Base-by-base conservation (phyloP, 2,888 invertebrate genomes). In the Pyrochroa serraticornis region DNA sequence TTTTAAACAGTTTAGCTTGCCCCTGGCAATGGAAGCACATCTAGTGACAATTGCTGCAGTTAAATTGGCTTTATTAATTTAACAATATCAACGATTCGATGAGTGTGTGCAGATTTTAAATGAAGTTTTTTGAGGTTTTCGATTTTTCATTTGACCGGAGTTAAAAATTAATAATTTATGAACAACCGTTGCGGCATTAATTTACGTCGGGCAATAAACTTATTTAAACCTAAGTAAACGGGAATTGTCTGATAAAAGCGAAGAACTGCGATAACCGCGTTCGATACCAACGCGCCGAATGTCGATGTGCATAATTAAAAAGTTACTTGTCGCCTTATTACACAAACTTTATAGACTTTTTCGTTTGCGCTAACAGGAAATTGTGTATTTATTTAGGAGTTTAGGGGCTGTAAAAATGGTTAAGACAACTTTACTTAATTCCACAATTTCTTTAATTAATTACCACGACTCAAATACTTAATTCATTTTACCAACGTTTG, bases 281-380 rank as follows among this genome's bases (percentile, higher is more conserved):
- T 55, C 50, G 59, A 59, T 55, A 59, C 47, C 42, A 55, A 46
- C 37, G 37, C 49, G 45, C 44, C 41, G 45, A 54, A 58, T 53
- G 41, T 45, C 46, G 43, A 55, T 50, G 51, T 59, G 59, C 49
- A 59, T 59, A 59, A 59, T 59, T 59, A 55, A 59, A 50, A 55
- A 50, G 50, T 55, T 44, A 41, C 50, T 43, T 58, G 45, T 58
- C 44, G 41, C 50, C 52, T 44, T 58, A 52, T 52, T 43, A 52
- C 51, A 58, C 43, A 47, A 44, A 52, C 39, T 37, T 53, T 49
- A 41, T 52, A 44, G 44, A 49, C 38, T 58, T 51, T 51, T 60
- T 57, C 38, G 59, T 63, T 60, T 63, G 51, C 57, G 47, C 51
- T 63, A 32, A 48, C 53, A 54, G 57, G 54, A 58, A 54, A 58